These are phyloP conservation scores for Allygus modestus DNA, from an alignment of 2,888 invertebrate genomes.

Conservation along the genomic window DNA sequence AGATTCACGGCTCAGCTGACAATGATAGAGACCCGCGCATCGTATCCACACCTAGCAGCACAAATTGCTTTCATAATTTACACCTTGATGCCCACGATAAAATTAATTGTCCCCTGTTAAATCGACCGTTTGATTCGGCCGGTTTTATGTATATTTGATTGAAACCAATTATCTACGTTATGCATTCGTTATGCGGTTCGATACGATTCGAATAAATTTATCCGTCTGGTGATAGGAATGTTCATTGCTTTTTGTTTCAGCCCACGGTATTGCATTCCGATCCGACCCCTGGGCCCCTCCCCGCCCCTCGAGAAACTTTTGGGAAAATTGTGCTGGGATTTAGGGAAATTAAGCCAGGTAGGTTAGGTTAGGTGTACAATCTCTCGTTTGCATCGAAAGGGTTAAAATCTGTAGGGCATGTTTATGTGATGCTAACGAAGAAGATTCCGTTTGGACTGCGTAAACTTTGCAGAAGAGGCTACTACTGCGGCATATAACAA, in stretches of 20 bases:
- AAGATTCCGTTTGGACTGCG: too few species aligned
- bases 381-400: too few species aligned
- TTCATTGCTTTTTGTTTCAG: background rate
- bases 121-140: constrained; percentile 23
- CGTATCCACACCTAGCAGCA: background rate
- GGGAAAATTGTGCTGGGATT: too few species aligned
- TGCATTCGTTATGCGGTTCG: constrained; percentile 51
- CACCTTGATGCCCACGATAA: constrained; percentile 32
- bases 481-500: too few species aligned
- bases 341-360: too few species aligned
- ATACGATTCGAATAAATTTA: constrained; percentile 24
- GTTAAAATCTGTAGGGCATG: too few species aligned
- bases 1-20: background rate
- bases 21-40: constrained; percentile 9
- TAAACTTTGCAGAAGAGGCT: too few species aligned
- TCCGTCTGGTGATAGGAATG: constrained; percentile 9
- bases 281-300: background rate
- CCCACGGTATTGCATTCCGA: constrained; percentile 9
- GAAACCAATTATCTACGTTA: constrained; percentile 58
- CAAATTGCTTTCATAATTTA: constrained; percentile 47
- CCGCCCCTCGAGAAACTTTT: too few species aligned
- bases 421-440: too few species aligned
- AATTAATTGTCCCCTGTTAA: constrained; percentile 43
- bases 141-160: constrained; percentile 56
- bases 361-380: too few species aligned